A percentile compares a stretch with the other conserved stretches of the same genome.
These are phyloP conservation scores for Cyclophora albipunctata DNA, from an alignment of 2,888 invertebrate species.

Conservation along the genomic window DNA sequence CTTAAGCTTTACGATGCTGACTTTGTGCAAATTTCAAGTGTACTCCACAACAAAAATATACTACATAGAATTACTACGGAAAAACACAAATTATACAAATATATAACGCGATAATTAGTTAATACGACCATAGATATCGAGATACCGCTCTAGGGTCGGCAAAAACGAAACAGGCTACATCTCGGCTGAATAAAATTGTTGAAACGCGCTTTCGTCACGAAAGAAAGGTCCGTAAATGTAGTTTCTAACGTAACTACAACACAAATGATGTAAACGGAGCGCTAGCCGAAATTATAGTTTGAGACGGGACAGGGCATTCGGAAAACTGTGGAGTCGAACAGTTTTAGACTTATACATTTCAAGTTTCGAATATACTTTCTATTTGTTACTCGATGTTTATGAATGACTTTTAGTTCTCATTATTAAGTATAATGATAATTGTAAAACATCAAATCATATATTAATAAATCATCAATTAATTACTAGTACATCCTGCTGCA, in stretches of 20 bases:
- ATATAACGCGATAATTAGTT: slow-evolving; percentile 19
- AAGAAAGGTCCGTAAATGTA: slow-evolving; percentile 52
- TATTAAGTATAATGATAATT: no score
- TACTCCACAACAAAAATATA: slow-evolving; percentile 31
- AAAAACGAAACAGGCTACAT: slow-evolving; percentile 62
- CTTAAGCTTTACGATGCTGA: slow-evolving; percentile 51
- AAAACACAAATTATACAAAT: slow-evolving; percentile 20
- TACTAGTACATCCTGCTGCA: no score
- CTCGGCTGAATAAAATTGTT: slow-evolving; percentile 39
- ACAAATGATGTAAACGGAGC: slow-evolving; percentile 59
- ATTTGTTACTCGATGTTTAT: no score
- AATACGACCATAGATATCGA: slow-evolving; percentile 14
- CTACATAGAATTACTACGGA: slow-evolving; percentile 1
- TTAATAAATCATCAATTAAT: no score
- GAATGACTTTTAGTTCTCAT: background rate
- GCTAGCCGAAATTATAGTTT: slow-evolving; percentile 66
- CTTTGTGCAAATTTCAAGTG: slow-evolving; percentile 51
- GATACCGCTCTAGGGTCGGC: slow-evolving; percentile 60
- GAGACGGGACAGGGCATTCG: slow-evolving; percentile 39
- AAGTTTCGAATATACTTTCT: no score
- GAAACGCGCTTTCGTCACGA: slow-evolving; percentile 35
- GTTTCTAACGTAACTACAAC: slow-evolving; percentile 46
- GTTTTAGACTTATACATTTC: no score
- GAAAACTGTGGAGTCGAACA: slow-evolving; percentile 33
- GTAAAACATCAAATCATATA: no score